A percentile compares a stretch with the other conserved stretches of the same genome.
Conservation (phyloP, 2,888 invertebrate genomes). For the Apamea monoglypha region DNA sequence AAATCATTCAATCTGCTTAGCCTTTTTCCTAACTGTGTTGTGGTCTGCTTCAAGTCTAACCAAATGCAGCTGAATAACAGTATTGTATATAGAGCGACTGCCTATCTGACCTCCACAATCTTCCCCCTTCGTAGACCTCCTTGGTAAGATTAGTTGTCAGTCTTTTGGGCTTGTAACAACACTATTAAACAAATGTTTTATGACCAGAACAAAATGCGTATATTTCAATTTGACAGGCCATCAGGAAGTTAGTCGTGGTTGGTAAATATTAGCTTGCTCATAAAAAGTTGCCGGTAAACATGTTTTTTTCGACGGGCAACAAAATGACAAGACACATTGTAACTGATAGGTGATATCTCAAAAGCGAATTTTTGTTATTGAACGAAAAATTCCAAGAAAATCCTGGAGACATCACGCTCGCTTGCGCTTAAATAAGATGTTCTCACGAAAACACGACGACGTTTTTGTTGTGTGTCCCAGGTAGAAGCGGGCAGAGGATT, state of each 20-base stretch:
- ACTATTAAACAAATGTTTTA: neutral
- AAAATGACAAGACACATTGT: slow-evolving; percentile 15
- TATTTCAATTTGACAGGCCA: neutral
- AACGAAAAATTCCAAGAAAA: slow-evolving; percentile 73
- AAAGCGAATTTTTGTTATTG: slow-evolving; percentile 68
- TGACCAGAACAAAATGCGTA: neutral
- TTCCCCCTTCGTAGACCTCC: neutral
- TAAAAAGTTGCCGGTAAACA: neutral
- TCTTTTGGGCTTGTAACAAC: neutral
- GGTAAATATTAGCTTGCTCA: neutral
- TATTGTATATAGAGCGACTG: neutral
- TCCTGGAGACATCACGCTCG: slow-evolving; percentile 77
- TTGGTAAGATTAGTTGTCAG: neutral
- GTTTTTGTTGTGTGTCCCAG: slow-evolving; percentile 68
- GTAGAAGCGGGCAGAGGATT: neutral
- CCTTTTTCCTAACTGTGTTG: neutral
- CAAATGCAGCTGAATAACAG: neutral
- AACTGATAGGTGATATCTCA: slow-evolving; percentile 42
- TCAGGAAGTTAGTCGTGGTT: neutral
- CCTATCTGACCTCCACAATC: neutral
- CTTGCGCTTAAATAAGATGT: slow-evolving; percentile 84
- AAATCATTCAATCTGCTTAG: too few species aligned
- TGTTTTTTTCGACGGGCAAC: neutral
- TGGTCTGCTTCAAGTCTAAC: neutral
- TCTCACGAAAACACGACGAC: slow-evolving; percentile 75